Conservation (phyloP, 2,888 invertebrate genomes). For the Cataglyphis cursor region DNA sequence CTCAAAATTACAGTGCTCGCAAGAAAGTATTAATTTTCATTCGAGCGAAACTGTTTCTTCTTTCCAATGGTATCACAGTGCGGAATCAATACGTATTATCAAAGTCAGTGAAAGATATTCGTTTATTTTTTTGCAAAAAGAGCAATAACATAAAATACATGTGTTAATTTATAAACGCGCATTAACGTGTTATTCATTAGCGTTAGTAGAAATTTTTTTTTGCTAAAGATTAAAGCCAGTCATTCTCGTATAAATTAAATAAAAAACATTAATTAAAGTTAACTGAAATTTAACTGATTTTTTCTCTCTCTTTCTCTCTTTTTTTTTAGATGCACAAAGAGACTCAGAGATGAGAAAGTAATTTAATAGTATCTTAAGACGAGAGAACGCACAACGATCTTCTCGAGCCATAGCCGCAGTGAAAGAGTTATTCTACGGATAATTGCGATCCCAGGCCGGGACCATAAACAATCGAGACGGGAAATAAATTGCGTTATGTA, state of each 20-base stretch:
- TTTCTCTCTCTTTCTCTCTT: neutral
- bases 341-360: constrained; percentile 39
- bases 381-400: constrained; percentile 7
- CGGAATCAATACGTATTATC: neutral
- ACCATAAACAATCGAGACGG: constrained; percentile 32
- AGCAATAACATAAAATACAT: neutral
- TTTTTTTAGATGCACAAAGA: neutral
- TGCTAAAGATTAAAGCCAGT: constrained; percentile 3
- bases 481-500: constrained; percentile 39
- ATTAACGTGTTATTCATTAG: constrained; percentile 19
- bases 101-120: neutral
- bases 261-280: constrained; percentile 33
- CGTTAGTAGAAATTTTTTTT: neutral
- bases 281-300: constrained; percentile 19
- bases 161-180: neutral
- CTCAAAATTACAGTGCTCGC: constrained; percentile 25
- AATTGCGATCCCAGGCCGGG: constrained; percentile 28
- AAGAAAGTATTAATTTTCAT: constrained; percentile 18
- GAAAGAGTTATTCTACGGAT: constrained; percentile 43
- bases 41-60: neutral
- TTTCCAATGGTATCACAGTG: neutral
- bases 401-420: neutral
- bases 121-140: neutral
- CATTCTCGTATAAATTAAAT: neutral
- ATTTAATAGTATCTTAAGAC: constrained; percentile 23